Conservation (phyloP, 1,140 invertebrate genomes). For the Temnothorax nylanderi region DNA sequence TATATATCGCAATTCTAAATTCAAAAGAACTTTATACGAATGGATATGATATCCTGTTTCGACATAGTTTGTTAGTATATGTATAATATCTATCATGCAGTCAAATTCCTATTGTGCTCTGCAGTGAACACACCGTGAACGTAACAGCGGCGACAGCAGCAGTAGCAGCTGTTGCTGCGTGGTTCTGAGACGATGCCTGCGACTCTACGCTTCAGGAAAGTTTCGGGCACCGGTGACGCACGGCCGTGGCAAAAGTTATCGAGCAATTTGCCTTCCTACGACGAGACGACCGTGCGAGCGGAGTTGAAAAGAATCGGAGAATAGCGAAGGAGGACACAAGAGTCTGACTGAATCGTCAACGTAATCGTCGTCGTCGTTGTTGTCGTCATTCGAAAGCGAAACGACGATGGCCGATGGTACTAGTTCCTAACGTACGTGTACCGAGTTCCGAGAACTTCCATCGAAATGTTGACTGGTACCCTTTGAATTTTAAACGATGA, state of each 20-base stretch:
- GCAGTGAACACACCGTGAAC: constrained; percentile 11
- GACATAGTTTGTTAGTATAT: background rate
- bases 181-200: constrained; percentile 43
- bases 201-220: constrained; percentile 54
- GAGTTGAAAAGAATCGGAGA: constrained; percentile 24
- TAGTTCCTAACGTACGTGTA: constrained; percentile 27
- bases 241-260: constrained; percentile 61
- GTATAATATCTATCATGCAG: constrained; percentile 21
- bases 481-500: constrained; percentile 54
- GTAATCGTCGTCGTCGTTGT: background rate
- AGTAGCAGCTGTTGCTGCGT: constrained; percentile 52
- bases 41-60: background rate
- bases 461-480: constrained; percentile 18
- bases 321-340: background rate
- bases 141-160: constrained; percentile 4
- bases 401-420: constrained; percentile 1
- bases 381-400: constrained; percentile 24
- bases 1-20: background rate
- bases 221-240: constrained; percentile 51
- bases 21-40: constrained; percentile 15
- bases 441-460: constrained; percentile 42
- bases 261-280: constrained; percentile 64
- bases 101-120: constrained; percentile 18
- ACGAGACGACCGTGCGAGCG: constrained; percentile 16
- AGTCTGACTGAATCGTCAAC: background rate